These are phyloP conservation scores for Cariama cristata DNA, from an alignment of 2,113 vertebrate species.

Conservation along the genomic window DNA sequence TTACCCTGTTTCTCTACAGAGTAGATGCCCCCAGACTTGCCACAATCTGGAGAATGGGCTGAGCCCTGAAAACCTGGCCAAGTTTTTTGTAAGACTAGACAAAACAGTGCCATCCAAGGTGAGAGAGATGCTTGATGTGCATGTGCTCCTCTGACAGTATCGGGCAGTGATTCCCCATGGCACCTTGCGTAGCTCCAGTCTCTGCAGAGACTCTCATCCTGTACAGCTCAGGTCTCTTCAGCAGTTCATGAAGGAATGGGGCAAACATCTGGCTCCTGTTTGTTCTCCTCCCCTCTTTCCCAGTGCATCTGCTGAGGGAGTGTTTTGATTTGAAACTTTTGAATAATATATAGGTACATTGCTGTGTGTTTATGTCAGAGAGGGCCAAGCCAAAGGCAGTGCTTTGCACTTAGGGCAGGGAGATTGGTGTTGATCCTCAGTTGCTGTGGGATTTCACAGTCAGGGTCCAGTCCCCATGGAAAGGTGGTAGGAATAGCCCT, in stretches of 20 bases:
- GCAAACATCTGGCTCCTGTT: neutral
- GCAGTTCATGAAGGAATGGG: neutral
- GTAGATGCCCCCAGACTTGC: neutral
- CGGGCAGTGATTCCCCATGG: neutral
- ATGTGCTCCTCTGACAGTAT: neutral
- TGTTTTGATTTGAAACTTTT: neutral
- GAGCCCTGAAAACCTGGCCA: neutral
- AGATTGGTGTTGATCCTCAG: accelerated
- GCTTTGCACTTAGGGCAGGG: neutral
- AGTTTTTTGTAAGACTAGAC: neutral
- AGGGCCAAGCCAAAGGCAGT: neutral
- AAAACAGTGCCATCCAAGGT: neutral
- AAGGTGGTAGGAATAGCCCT: neutral
- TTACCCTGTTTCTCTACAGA: neutral
- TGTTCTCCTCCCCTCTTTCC: neutral
- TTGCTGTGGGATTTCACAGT: neutral
- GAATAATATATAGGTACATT: neutral
- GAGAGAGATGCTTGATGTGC: neutral
- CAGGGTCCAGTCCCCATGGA: neutral
- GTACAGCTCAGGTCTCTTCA: neutral
- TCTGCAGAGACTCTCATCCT: neutral
- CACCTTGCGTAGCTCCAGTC: accelerated
- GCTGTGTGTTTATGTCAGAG: neutral
- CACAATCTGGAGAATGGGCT: neutral
- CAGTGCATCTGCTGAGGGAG: neutral